Percentiles rank a stretch among this genome's conserved stretches.
These are phyloP conservation scores for Scortum barcoo DNA, from an alignment of 2,113 vertebrate genomes.

Conservation along the genomic window DNA sequence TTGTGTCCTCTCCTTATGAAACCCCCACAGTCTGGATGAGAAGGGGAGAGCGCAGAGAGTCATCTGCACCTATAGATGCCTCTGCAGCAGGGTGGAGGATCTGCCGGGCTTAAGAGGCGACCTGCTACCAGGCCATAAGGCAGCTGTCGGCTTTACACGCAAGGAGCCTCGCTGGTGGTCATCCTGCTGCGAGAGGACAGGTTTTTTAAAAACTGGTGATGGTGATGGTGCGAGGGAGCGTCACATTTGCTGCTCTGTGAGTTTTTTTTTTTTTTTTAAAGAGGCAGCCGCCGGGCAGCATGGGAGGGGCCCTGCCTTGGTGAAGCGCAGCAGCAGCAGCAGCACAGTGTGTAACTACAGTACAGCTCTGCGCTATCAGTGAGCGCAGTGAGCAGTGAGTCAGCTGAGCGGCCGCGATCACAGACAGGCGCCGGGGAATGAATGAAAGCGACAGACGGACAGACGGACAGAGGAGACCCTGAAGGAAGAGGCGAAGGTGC, in stretches of 20 bases:
- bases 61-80: not conserved
- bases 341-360: constrained; percentile 46
- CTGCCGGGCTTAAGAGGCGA: constrained; percentile 36
- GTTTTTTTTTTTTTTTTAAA: too few species aligned
- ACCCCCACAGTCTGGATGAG: not conserved
- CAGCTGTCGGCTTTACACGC: constrained; percentile 41
- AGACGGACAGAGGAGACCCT: not conserved
- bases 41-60: not conserved
- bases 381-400: constrained; percentile 76
- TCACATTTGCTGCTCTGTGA: constrained; percentile 55
- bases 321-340: constrained; percentile 52
- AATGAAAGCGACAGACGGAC: constrained; percentile 13
- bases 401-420: constrained; percentile 68
- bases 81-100: constrained; percentile 50
- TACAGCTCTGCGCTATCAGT: constrained; percentile 59
- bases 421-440: constrained; percentile 36
- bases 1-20: constrained; percentile 24
- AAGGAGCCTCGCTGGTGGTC: constrained; percentile 29
- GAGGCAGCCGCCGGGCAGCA: constrained; percentile 62
- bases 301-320: constrained; percentile 73
- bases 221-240: constrained; percentile 41
- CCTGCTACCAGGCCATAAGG: constrained; percentile 42
- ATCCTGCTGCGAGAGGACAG: constrained; percentile 38
- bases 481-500: constrained; percentile 20
- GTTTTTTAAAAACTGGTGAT: constrained; percentile 33